Percentiles rank a stretch among this genome's conserved stretches.
Evolutionary conservation across 2,797 vertebrate genomes (phyloP).

Genomic region (Gila robusta): DNA sequence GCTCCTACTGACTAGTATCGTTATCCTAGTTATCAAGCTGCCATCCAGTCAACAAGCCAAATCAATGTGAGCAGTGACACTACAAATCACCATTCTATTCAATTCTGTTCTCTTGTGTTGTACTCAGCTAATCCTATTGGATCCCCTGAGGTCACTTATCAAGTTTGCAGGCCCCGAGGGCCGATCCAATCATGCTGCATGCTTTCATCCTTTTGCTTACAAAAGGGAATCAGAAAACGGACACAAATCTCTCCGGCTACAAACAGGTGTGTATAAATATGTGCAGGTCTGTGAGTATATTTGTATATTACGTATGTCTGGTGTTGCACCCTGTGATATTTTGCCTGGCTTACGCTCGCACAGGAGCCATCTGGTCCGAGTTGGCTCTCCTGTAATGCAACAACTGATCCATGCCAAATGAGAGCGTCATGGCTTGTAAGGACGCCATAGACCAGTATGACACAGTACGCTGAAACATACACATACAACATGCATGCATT

Average conservation of each 20-base stretch:
- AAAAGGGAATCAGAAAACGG: conserved; percentile 19
- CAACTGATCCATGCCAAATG: conserved; percentile 49
- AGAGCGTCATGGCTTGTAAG: conserved; percentile 59
- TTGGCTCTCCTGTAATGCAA: conserved; percentile 45
- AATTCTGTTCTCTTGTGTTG: conserved; percentile 29
- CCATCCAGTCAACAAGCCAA: neutral
- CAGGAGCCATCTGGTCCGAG: conserved; percentile 35
- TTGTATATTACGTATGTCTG: conserved; percentile 20
- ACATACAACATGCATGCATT: neutral
- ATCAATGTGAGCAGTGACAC: neutral
- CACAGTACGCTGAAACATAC: conserved; percentile 10
- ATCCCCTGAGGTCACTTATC: conserved; percentile 41
- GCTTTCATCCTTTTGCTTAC: conserved; percentile 50
- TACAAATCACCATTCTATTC: conserved; percentile 24
- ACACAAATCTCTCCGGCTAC: conserved; percentile 18
- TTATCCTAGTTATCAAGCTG: neutral
- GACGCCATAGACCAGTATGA: conserved; percentile 60
- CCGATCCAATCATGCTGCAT: conserved; percentile 49
- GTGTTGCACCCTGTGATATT: conserved; percentile 26
- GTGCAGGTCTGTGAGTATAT: conserved; percentile 33
- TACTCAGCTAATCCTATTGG: conserved; percentile 18
- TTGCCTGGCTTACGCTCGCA: conserved; percentile 22
- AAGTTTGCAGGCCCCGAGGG: conserved; percentile 34
- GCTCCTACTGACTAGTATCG: too few relatives aligned
- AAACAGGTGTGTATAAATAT: conserved; percentile 41